phyloP scores from a whole-genome alignment of 2,888 invertebrate genomes.

The Anorthoa munda region DNA sequence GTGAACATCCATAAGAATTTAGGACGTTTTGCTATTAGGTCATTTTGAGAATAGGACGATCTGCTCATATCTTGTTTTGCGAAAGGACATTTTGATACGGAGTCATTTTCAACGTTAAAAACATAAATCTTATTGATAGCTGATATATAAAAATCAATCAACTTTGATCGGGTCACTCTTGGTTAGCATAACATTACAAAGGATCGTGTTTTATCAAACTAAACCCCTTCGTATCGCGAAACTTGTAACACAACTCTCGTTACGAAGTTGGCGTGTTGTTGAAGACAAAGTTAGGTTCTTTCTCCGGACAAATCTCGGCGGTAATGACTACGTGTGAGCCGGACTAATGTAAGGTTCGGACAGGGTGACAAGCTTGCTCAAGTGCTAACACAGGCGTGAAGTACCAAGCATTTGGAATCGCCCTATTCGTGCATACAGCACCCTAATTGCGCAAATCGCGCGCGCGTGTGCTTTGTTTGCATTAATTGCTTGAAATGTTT shows the following conservation, averaged over 20 bases:
- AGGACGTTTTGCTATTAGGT: too few species aligned
- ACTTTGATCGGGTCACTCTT: background rate
- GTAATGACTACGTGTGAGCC: conserved; percentile 40
- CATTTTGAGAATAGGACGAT: too few species aligned
- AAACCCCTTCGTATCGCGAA: conserved; percentile 46
- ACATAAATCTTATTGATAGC: too few species aligned
- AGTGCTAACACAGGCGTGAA: background rate
- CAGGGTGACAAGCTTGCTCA: background rate
- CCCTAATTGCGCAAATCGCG: too few species aligned
- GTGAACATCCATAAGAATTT: too few species aligned
- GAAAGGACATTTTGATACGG: too few species aligned
- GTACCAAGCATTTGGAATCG: background rate
- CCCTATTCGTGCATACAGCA: background rate
- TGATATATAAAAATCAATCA: conserved; percentile 2
- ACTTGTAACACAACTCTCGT: conserved; percentile 51
- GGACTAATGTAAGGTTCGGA: conserved; percentile 14
- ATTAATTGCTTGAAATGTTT: too few species aligned
- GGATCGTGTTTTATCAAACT: conserved; percentile 33
- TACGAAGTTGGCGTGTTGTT: conserved; percentile 49
- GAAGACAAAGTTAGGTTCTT: conserved; percentile 38
- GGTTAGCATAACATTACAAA: conserved; percentile 13
- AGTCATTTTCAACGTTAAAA: too few species aligned
- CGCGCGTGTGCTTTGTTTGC: too few species aligned
- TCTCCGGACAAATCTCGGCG: conserved; percentile 30
- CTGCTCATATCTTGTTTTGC: too few species aligned